Evolutionary conservation across 2,888 invertebrate species (phyloP).

Genomic region (Alviniconcha strummeri): DNA sequence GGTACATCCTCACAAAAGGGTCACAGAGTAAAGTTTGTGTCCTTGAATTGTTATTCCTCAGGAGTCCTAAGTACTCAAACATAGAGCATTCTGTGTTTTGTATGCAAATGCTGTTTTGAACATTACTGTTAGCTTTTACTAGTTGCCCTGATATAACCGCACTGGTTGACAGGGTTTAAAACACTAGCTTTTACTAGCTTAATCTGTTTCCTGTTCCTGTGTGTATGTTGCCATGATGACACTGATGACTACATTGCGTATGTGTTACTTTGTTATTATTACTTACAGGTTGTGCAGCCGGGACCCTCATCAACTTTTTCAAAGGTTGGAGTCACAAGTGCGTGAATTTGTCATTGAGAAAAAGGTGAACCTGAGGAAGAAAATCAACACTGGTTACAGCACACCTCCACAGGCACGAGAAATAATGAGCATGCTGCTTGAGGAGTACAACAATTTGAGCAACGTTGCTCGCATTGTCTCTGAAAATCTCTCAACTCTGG

Average conservation of each 20-base stretch:
- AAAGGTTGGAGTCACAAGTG: constrained; percentile 80
- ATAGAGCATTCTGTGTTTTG: no score
- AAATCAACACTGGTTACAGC: constrained; percentile 75
- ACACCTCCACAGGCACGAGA: constrained; percentile 76
- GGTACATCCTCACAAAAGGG: no score
- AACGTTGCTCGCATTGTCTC: constrained; percentile 79
- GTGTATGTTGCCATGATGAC: no score
- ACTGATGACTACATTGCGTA: no score
- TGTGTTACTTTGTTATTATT: neutral
- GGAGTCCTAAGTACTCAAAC: no score
- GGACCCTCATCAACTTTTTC: constrained; percentile 81
- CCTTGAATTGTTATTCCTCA: no score
- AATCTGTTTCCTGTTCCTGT: no score
- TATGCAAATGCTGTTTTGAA: neutral
- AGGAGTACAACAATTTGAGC: constrained; percentile 80
- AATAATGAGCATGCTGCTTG: constrained; percentile 78
- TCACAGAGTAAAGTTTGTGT: no score
- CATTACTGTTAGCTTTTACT: no score
- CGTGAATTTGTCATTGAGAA: constrained; percentile 81
- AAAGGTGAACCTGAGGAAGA: constrained; percentile 78
- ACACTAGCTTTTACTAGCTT: no score
- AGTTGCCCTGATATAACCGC: no score
- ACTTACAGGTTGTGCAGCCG: constrained; percentile 68
- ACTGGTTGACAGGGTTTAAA: no score
- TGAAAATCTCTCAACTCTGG: constrained; percentile 78